phyloP scores from a whole-genome alignment of 2,888 invertebrate species.

The Aricia artaxerxes region DNA sequence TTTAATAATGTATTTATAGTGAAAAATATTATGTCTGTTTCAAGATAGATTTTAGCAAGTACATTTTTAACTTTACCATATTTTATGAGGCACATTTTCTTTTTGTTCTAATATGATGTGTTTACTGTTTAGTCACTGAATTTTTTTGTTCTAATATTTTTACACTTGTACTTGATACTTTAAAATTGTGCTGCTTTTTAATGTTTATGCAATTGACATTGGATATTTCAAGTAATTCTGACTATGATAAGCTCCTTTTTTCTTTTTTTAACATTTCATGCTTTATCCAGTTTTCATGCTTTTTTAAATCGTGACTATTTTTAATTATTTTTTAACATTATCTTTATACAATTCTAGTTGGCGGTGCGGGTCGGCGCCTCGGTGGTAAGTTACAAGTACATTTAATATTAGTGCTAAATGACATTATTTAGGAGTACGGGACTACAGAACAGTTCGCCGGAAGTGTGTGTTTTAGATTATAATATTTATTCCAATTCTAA shows the following conservation, averaged over 20 bases:
- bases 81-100: not conserved
- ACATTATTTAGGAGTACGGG: constrained; percentile 24
- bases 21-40: too few relatives aligned
- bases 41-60: not conserved
- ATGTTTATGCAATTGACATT: too few relatives aligned
- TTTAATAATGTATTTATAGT: too few relatives aligned
- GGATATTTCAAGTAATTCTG: too few relatives aligned
- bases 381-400: constrained; percentile 69
- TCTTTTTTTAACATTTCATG: not conserved
- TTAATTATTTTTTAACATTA: constrained; percentile 11
- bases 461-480: constrained; percentile 27
- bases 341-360: constrained; percentile 64
- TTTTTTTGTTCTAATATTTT: not conserved
- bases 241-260: not conserved
- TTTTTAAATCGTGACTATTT: not conserved
- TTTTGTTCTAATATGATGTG: not conserved
- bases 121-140: not conserved
- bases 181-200: too few relatives aligned
- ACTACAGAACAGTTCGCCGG: constrained; percentile 19
- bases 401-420: constrained; percentile 58
- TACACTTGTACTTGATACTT: not conserved
- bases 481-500: constrained; percentile 21
- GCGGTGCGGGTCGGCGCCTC: constrained; percentile 45
- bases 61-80: not conserved
- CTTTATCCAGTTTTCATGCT: constrained; percentile 34